Conservation (phyloP, 2,797 vertebrate genomes). For the Megalops cyprinoides region DNA sequence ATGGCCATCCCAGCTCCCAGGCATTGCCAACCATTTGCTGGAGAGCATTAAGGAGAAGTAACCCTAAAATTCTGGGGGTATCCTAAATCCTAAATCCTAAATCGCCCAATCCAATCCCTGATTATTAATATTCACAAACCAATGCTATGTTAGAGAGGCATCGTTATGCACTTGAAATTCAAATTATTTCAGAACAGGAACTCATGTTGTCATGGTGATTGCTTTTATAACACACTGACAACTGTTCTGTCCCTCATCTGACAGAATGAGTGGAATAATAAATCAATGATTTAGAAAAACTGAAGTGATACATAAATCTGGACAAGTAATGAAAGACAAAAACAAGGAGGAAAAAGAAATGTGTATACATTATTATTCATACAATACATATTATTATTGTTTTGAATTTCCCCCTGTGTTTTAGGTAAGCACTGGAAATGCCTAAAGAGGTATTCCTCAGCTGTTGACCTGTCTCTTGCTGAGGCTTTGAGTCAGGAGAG, state of each 20-base stretch:
- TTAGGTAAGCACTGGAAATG: slow-evolving; percentile 80
- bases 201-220: background rate
- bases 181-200: too few relatives aligned
- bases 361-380: too few relatives aligned
- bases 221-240: background rate
- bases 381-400: background rate
- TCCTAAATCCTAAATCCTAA: too few relatives aligned
- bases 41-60: too few relatives aligned
- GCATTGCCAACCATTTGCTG: too few relatives aligned
- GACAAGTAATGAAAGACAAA: slow-evolving; percentile 3
- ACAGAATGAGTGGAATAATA: background rate
- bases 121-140: too few relatives aligned
- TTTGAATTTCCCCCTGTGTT: slow-evolving; percentile 24
- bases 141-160: too few relatives aligned
- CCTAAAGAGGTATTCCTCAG: slow-evolving; percentile 62
- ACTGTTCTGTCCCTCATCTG: background rate
- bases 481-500: slow-evolving; percentile 69
- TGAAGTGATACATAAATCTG: slow-evolving; percentile 14
- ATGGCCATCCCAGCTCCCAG: too few relatives aligned
- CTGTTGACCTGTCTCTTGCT: slow-evolving; percentile 66
- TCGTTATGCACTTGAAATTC: too few relatives aligned
- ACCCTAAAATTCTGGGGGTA: too few relatives aligned
- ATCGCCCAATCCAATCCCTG: too few relatives aligned
- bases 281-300: slow-evolving; percentile 1
- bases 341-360: too few relatives aligned